Percentiles rank a stretch among this genome's conserved stretches.
These are phyloP conservation scores for Eidolon dupreanum DNA, from an alignment of 2,797 vertebrate species.

Conservation along the genomic window DNA sequence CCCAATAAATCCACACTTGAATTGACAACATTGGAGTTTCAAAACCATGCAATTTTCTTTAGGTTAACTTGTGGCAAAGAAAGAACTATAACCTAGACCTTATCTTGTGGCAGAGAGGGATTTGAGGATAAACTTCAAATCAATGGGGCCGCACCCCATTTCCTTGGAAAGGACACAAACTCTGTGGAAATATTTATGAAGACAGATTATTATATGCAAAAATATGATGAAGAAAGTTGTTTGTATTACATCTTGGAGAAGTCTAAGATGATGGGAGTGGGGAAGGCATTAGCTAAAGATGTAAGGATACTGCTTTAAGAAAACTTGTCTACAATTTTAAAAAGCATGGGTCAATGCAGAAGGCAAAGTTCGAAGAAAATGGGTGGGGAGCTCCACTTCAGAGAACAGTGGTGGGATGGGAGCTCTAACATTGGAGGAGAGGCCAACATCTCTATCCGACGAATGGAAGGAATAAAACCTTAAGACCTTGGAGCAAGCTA, in stretches of 20 bases:
- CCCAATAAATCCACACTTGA: neutral
- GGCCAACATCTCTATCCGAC: too few relatives aligned
- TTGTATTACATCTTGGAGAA: neutral
- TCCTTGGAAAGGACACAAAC: neutral
- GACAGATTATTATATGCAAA: neutral
- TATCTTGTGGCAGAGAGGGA: neutral
- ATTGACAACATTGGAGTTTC: neutral
- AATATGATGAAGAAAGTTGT: neutral
- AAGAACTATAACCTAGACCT: neutral
- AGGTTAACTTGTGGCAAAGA: neutral
- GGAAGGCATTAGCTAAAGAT: neutral
- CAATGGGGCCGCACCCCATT: too few relatives aligned
- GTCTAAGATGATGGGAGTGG: neutral
- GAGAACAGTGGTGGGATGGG: neutral
- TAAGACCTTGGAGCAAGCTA: neutral
- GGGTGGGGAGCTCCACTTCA: neutral
- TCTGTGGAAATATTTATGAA: neutral
- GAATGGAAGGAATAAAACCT: too few relatives aligned
- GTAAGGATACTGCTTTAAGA: neutral
- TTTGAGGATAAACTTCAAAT: neutral
- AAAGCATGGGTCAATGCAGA: neutral
- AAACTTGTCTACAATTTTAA: neutral
- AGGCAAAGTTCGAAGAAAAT: neutral
- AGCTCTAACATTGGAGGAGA: neutral
- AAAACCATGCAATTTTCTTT: neutral